Base-by-base conservation (phyloP, 2,113 vertebrate species). In the Orycteropus afer region DNA sequence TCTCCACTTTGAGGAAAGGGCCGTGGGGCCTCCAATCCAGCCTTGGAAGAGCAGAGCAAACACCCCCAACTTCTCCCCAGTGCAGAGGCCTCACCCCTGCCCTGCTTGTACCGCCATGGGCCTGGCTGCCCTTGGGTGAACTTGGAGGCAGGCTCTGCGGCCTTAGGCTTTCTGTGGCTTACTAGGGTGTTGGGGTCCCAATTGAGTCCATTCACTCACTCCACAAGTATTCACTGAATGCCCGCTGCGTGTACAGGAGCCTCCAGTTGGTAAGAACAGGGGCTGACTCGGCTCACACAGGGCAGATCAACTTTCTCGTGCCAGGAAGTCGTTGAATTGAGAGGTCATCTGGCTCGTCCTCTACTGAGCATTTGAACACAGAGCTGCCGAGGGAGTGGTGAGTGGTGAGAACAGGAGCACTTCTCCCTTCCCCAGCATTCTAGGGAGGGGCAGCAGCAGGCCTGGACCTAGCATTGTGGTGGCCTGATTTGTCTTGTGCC, bases 171-270 rank as follows among this genome's bases (percentile, higher is more conserved):
- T 85, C 69, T 76, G 80, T 80, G 83, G 73, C 97, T 96, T 90
- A 85, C 90, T 76, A 89, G 96, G 95, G 82, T 95, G 80, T 89
- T 55, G 95, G 96, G 93, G 93, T 78, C 95, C 92, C 86, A 89
- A 55, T 94, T 40, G 95, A 83, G 95, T 57, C 78, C 42, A 22
- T 92, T 95, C 79, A 82, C 92, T 97, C 97, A 97, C 71, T 78
- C 88, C 32, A 63, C 92, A 97, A 77, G 67, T 97, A 97, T 97
- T 97, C 92, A 67, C 89, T 97, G 97, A 97, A 97, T 95, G 97
- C 97, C 95, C 40, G 82, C 89, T 92, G 96, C 5, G 25, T 78
- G 88, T 89, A 37, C 78, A 49, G 59, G 81, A 47, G 94, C 84
- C 90, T 92, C 77, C 92, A 95, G 96, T 92, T 93, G 93, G 92